Evolutionary conservation across 2,888 invertebrate species (phyloP), one percentile per base, ranked within the genome.

Genomic region (Lasioglossum leucozonium): DNA sequence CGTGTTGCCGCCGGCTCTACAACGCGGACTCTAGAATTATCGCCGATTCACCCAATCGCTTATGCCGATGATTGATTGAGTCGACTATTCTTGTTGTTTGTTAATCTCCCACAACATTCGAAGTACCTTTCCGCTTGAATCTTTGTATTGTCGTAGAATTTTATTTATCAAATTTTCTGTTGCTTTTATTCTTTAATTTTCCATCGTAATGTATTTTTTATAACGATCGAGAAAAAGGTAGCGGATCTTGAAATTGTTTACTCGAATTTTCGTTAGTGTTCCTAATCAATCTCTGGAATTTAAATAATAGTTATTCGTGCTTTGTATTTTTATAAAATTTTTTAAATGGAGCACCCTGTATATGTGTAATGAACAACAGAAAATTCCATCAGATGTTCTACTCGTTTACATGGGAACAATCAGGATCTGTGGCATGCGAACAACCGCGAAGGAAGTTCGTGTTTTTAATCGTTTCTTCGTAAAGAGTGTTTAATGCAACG

Each of bases 381-480:
- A 77, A 37, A 42, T 76, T 72, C 71, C 72, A 30, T 44, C 51
- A 22, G 37, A 18, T n/a, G 34, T 58, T n/a, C 47, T n/a, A 26
- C n/a, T 16, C 10, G 26, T 42, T 10, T 51, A 65, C 6, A 40
- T 73, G 18, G 30, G 62, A 73, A 73, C 67, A 73, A 58, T 34
- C 4, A 55, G 42, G 67, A 40, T 82, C 81, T 87, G 76, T 73
- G 62, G 34, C n/a, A 65, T 42, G 75, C 82, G 81, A 82, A 79
- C 84, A 75, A 79, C 81, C 77, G 77, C 79, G 72, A 77, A 37
- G 67, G 73, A 79, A 51, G 74, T 58, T 71, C 69, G 22, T 69
- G 26, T 30, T 37, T 26, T 65, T 30, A 44, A 47, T 22, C 8
- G 69, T 30, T 71, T 55, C 58, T 72, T 71, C 30, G 13, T 77